Base-by-base conservation (phyloP, 2,888 invertebrate species). In the Cynaeus angustus region DNA sequence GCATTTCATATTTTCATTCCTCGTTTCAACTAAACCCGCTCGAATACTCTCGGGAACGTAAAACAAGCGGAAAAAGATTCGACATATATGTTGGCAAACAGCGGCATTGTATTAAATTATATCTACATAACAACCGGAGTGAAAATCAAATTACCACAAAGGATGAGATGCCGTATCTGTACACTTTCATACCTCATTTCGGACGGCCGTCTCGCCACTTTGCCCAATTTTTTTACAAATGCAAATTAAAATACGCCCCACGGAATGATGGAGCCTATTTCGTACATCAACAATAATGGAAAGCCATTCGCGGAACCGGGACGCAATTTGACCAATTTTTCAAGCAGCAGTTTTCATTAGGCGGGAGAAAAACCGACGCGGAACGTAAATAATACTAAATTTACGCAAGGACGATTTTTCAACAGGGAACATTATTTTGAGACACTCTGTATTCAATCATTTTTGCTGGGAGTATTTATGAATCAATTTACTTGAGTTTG, bases 61-160 rank as follows among this genome's bases (percentile, higher is more conserved):
- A 75, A 76, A 75, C 72, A 72, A 73, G 74, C 76, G 76, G 74
- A 76, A 76, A 76, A 75, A 76, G 72, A 74, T 74, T 76, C 74
- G 71, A 71, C 72, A 66, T 73, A 58, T 74, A 75, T 70, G 70
- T 68, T 68, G 71, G 72, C 71, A 72, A 73, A 74, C 68, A 74
- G 53, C 64, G 55, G 66, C 66, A 68, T 72, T 70, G 71, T 73
- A 71, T 72, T 72, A 73, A 74, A 74, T 76, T 76, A 69, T 73
- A 59, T 72, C 69, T 68, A 55, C 68, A 66, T 71, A 71, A 68
- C 72, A 68, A 56, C 61, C 68, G 12, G 52, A 55, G 68, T 61
- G 61, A 56, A 72, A 74, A 72, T 74, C 70, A 70, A 70, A 72
- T 74, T 74, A 74, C 68, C 62, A 30, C 62, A 62, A 58, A 65